Conservation (phyloP, 2,888 invertebrate genomes). For the Allolobophora icterica region DNA sequence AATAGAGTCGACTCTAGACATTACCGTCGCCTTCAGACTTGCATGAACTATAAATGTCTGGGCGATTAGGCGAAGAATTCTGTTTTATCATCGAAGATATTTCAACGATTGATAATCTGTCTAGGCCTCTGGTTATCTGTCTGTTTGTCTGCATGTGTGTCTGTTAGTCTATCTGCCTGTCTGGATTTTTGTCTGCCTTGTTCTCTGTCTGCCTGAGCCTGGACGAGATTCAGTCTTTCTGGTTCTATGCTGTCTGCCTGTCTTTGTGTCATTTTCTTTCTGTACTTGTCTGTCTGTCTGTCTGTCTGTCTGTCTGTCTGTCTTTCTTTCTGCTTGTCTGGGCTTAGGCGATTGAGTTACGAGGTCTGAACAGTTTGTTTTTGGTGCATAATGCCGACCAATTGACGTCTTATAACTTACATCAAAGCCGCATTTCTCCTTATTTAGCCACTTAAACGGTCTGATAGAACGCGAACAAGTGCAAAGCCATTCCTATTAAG, state of each 20-base stretch:
- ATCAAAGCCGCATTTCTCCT: neutral
- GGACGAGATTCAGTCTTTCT: neutral
- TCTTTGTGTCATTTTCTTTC: neutral
- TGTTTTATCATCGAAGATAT: slow-evolving; percentile 9
- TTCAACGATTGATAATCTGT: slow-evolving; percentile 1
- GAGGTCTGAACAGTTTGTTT: neutral
- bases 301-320: neutral
- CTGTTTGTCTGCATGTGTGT: too few species aligned
- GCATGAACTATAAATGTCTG: neutral
- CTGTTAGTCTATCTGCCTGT: too few species aligned
- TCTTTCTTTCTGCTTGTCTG: neutral
- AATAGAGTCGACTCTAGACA: too few species aligned
- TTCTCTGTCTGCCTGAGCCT: too few species aligned
- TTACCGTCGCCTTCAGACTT: neutral
- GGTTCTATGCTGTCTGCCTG: neutral
- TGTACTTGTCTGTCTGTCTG: neutral
- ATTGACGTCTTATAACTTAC: neutral
- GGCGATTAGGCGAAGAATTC: neutral
- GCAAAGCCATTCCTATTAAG: neutral
- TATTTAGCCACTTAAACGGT: neutral
- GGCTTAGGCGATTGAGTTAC: neutral
- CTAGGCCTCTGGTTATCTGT: neutral
- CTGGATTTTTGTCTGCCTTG: too few species aligned
- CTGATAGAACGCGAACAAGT: neutral
- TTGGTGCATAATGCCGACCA: neutral